Conservation (phyloP, 2,888 invertebrate genomes). For the Nymphalis c-album region DNA sequence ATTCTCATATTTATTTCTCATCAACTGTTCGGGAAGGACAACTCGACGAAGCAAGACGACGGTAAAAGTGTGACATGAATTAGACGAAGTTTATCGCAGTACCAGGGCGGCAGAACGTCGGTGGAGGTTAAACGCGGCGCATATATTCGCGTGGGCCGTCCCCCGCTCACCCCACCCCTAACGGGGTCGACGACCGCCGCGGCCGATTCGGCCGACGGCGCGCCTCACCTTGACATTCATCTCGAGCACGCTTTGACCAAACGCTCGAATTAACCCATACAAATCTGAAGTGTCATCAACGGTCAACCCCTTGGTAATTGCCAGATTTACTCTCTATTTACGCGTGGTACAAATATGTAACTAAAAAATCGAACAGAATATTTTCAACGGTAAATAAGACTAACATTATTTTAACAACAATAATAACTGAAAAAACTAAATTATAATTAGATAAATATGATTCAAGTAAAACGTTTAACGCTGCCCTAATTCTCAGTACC, state of each 20-base stretch:
- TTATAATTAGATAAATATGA: neutral
- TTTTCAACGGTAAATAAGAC: neutral
- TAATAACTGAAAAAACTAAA: neutral
- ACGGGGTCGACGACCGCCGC: conserved; percentile 74
- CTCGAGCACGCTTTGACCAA: conserved; percentile 75
- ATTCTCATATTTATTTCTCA: neutral
- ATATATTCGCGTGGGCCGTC: conserved; percentile 78
- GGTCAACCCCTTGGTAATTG: conserved; percentile 23
- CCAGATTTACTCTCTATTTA: conserved; percentile 2
- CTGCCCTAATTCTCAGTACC: conserved; percentile 1
- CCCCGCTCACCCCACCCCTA: conserved; percentile 54
- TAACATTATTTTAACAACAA: no score
- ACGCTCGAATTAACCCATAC: conserved; percentile 71
- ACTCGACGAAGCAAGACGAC: conserved; percentile 2
- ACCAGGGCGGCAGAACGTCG: conserved; percentile 68
- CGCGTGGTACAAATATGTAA: neutral
- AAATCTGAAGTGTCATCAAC: conserved; percentile 48
- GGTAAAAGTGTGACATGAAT: conserved; percentile 31
- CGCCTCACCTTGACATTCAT: conserved; percentile 82
- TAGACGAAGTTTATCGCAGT: conserved; percentile 49
- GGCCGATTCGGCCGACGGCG: conserved; percentile 78
- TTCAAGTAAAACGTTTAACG: conserved; percentile 5
- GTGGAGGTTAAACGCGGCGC: conserved; percentile 70
- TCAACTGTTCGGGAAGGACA: neutral
- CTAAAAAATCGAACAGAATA: no score